Conservation (phyloP, 1,140 invertebrate genomes). For the Bombus haemorrhoidalis region DNA sequence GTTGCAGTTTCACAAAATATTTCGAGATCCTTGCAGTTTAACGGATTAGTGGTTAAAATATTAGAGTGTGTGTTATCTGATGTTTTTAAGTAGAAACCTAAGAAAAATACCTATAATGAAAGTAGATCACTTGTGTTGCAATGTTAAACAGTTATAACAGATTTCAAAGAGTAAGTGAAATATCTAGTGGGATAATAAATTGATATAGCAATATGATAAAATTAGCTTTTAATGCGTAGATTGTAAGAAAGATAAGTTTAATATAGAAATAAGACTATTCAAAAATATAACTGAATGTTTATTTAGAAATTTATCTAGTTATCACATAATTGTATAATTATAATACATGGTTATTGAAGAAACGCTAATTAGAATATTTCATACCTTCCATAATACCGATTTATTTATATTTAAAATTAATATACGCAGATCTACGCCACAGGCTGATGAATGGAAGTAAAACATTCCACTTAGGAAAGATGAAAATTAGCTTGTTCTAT, state of each 20-base stretch:
- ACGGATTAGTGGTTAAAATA: not conserved
- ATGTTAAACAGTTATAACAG: not conserved
- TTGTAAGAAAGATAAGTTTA: not conserved
- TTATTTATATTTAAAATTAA: too few relatives aligned
- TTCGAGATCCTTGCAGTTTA: conserved; percentile 1
- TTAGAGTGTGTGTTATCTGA: not conserved
- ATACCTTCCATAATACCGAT: not conserved
- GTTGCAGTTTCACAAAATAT: conserved; percentile 51
- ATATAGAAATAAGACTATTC: not conserved
- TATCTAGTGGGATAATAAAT: too few relatives aligned
- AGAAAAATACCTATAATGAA: not conserved
- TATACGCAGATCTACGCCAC: too few relatives aligned
- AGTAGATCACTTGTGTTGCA: not conserved
- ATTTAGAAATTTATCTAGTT: not conserved
- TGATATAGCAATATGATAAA: too few relatives aligned
- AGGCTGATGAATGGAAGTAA: not conserved
- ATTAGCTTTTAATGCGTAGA: too few relatives aligned
- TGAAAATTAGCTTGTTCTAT: not conserved
- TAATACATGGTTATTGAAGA: not conserved
- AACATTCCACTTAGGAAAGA: not conserved
- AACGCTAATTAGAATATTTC: not conserved
- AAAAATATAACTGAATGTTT: too few relatives aligned
- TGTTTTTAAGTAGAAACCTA: not conserved
- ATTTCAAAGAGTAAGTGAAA: not conserved
- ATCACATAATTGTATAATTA: not conserved